phyloP scores from a whole-genome alignment of 2,113 vertebrate species.

The Thinocorus orbignyianus region DNA sequence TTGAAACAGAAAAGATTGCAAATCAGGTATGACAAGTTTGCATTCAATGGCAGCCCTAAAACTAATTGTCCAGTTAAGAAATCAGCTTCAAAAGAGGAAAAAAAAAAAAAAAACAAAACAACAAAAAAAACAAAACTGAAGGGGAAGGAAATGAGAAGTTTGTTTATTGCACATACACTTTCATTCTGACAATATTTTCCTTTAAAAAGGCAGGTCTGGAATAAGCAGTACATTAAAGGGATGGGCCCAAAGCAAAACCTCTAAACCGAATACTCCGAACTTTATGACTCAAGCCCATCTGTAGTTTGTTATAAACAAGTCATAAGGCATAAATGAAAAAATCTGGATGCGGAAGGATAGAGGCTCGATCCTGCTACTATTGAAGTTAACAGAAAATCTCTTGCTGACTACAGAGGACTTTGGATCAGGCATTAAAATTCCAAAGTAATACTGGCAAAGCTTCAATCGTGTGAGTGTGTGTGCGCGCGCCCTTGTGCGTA shows the following conservation, averaged over 20 bases:
- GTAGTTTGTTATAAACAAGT: constrained; percentile 69
- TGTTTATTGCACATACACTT: constrained; percentile 58
- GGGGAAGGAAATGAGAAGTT: constrained; percentile 54
- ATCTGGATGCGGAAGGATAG: constrained; percentile 59
- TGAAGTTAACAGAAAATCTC: constrained; percentile 60
- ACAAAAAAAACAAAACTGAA: neutral
- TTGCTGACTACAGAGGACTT: constrained; percentile 57
- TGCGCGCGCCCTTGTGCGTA: accelerated
- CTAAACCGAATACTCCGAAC: constrained; percentile 35
- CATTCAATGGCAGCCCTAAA: constrained; percentile 10
- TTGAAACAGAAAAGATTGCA: constrained; percentile 28
- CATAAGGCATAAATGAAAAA: constrained; percentile 71
- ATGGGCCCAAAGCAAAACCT: constrained; percentile 57
- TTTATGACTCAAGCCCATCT: constrained; percentile 69
- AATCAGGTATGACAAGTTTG: constrained; percentile 48
- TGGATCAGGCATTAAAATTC: constrained; percentile 61
- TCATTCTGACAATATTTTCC: constrained; percentile 60
- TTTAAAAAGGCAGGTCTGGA: constrained; percentile 54
- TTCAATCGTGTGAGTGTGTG: constrained; percentile 9
- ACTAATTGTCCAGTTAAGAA: constrained; percentile 44
- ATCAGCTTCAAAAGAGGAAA: constrained; percentile 38
- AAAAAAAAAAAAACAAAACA: neutral
- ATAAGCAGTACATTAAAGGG: constrained; percentile 55
- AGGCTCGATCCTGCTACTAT: constrained; percentile 46
- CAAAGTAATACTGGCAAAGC: constrained; percentile 54